phyloP scores from a whole-genome alignment of 2,888 invertebrate species.

The Himalopsyche japonica region DNA sequence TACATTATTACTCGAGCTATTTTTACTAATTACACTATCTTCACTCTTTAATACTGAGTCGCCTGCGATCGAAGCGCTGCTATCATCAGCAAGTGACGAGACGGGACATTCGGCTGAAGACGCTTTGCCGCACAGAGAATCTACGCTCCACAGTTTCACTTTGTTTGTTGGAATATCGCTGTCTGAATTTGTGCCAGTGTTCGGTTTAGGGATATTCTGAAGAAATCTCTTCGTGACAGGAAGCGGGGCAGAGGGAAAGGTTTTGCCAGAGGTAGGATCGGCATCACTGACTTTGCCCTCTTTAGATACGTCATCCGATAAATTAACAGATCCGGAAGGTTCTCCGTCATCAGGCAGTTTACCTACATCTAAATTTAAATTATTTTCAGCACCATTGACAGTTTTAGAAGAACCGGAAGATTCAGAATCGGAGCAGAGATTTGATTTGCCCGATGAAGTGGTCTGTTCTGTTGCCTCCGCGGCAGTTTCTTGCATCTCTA shows the following conservation, averaged over 20 bases:
- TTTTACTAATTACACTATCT: slow-evolving; percentile 42
- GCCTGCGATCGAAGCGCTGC: background rate
- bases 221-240: slow-evolving; percentile 41
- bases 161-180: slow-evolving; percentile 42
- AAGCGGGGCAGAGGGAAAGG: slow-evolving; percentile 33
- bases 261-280: slow-evolving; percentile 19
- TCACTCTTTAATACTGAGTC: slow-evolving; percentile 36
- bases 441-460: slow-evolving; percentile 9
- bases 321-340: background rate
- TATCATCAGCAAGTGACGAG: slow-evolving; percentile 21
- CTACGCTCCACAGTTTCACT: slow-evolving; percentile 43
- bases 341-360: slow-evolving; percentile 14
- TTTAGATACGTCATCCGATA: slow-evolving; percentile 3
- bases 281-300: slow-evolving; percentile 4
- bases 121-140: slow-evolving; percentile 42
- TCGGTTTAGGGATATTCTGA: slow-evolving; percentile 38
- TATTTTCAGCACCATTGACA: slow-evolving; percentile 28
- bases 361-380: slow-evolving; percentile 13
- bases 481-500: slow-evolving; percentile 5
- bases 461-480: background rate
- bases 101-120: slow-evolving; percentile 40
- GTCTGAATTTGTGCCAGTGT: slow-evolving; percentile 36
- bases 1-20: slow-evolving; percentile 48
- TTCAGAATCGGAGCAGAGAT: slow-evolving; percentile 3
- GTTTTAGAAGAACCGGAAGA: slow-evolving; percentile 16